Conservation (phyloP, 2,113 vertebrate species). For the Oceanodroma tethys region DNA sequence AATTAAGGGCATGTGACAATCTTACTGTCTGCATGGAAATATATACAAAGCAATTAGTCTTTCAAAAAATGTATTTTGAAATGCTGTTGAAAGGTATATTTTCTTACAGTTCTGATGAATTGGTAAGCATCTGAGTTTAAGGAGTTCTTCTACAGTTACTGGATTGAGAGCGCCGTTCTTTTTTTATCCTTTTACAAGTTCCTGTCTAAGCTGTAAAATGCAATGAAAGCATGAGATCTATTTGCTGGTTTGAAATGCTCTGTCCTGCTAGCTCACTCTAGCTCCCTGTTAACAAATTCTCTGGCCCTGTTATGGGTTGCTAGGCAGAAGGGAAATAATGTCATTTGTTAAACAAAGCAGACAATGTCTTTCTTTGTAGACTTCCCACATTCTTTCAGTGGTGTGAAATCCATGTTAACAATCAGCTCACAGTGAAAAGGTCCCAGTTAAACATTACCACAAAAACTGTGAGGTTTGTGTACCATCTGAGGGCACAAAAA, state of each 20-base stretch:
- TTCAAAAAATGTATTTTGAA: neutral
- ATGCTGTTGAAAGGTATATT: neutral
- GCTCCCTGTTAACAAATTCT: constrained; percentile 4
- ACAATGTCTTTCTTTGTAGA: constrained; percentile 30
- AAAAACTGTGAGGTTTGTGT: neutral
- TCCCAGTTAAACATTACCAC: neutral
- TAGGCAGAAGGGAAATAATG: constrained; percentile 39
- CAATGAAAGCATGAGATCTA: neutral
- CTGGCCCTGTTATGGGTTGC: constrained; percentile 7
- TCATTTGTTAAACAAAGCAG: constrained; percentile 45
- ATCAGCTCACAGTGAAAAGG: constrained; percentile 15
- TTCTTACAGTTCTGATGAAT: neutral
- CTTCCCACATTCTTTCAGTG: neutral
- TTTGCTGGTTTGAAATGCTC: neutral
- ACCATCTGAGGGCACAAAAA: neutral
- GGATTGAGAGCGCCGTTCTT: neutral
- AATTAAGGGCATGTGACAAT: neutral
- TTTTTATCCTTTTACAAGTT: neutral
- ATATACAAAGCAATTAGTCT: neutral
- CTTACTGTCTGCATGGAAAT: neutral
- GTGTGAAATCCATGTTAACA: constrained; percentile 37
- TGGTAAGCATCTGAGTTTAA: neutral
- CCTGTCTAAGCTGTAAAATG: neutral
- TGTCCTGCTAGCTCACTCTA: neutral
- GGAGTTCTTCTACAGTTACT: neutral